Conservation (phyloP, 2,113 vertebrate genomes). For the Rhynchomys soricoides region DNA sequence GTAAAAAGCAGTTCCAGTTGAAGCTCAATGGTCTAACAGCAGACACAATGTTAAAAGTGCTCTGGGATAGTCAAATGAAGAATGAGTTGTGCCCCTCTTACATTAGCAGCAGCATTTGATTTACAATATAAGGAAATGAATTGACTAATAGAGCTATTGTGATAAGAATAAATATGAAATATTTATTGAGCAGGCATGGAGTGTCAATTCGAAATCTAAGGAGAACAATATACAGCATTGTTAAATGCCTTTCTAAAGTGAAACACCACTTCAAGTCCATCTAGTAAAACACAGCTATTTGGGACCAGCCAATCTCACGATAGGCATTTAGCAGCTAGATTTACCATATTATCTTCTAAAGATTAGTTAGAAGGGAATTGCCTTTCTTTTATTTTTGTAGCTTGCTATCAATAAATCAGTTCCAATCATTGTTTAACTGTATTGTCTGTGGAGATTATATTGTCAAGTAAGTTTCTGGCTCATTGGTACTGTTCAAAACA, state of each 20-base stretch:
- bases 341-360: constrained; percentile 55
- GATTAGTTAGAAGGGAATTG: constrained; percentile 48
- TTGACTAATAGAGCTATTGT: constrained; percentile 7
- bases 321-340: constrained; percentile 46
- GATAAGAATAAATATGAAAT: constrained; percentile 49
- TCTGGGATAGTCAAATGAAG: background rate
- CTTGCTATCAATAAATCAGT: constrained; percentile 57
- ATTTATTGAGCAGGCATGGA: constrained; percentile 3
- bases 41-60: background rate
- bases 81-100: background rate
- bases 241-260: constrained; percentile 49
- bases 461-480: constrained; percentile 61
- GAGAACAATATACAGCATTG: background rate
- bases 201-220: constrained; percentile 40
- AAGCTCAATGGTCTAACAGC: background rate
- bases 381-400: constrained; percentile 52
- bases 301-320: constrained; percentile 43
- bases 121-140: background rate
- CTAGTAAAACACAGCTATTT: constrained; percentile 50
- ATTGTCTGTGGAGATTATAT: background rate
- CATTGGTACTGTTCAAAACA: background rate
- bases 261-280: constrained; percentile 53
- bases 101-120: background rate
- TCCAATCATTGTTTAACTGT: constrained; percentile 59
- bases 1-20: background rate